Conservation (phyloP, 2,113 vertebrate genomes). For the Zosterops lateralis region DNA sequence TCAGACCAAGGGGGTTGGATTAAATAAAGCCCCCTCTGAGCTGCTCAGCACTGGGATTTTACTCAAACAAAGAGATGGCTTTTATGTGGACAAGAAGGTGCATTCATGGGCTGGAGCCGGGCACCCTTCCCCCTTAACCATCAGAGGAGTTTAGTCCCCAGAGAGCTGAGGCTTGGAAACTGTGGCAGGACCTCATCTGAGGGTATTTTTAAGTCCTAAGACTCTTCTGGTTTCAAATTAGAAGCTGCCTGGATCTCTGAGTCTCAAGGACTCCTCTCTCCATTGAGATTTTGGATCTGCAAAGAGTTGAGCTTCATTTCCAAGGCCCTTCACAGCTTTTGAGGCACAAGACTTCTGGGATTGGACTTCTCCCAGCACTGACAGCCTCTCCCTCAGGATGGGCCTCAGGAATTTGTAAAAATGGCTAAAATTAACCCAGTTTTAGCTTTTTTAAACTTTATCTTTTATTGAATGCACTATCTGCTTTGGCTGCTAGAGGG, state of each 20-base stretch:
- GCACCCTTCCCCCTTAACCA: neutral
- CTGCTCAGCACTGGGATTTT: neutral
- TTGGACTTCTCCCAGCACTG: neutral
- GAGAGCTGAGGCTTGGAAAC: neutral
- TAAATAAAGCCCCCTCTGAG: slow-evolving; percentile 33
- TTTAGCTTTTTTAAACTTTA: neutral
- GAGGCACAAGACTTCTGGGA: neutral
- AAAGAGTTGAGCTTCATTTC: neutral
- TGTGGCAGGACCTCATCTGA: neutral
- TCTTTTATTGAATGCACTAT: neutral
- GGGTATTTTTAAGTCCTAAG: neutral
- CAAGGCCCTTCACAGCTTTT: neutral
- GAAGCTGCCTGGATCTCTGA: neutral
- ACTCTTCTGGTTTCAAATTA: neutral
- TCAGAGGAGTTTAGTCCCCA: neutral
- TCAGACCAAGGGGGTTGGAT: neutral
- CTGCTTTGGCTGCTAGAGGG: neutral
- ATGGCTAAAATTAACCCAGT: neutral
- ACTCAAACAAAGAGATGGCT: slow-evolving; percentile 10
- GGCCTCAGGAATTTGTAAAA: neutral
- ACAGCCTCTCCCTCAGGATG: accelerated
- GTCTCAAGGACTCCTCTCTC: neutral
- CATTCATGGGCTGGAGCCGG: slow-evolving; percentile 19
- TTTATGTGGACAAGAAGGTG: slow-evolving; percentile 32
- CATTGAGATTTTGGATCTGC: neutral